Evolutionary conservation across 2,797 vertebrate species (phyloP), one percentile per base, ranked within the genome.

Genomic region (Gadopsis marmoratus): DNA sequence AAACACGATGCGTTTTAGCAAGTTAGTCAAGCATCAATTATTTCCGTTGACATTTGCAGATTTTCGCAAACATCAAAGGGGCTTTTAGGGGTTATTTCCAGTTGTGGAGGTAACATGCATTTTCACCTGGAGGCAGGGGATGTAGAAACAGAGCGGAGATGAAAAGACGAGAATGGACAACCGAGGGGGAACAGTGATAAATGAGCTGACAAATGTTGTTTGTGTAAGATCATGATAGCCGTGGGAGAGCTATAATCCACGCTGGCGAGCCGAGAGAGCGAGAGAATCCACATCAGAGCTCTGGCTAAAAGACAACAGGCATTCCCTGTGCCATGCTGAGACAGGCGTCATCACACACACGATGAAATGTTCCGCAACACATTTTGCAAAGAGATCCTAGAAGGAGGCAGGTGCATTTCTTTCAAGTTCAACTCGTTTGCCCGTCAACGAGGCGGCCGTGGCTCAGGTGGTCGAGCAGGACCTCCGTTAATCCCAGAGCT

Each of bases 201-300:
- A 95, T 95, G 94, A 95, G 94, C 94, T 95, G 95, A 95, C 95
- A 95, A 94, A 94, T 93, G 93, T 89, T 94, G 94, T 95, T 95
- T 95, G 92, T 92, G 91, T 95, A 94, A 93, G 89, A 94, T 93
- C 92, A 93, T 93, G 94, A 94, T 91, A 93, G 91, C 92, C 82
- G 85, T 89, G 91, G 92, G 90, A 94, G 93, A 92, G 91, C 88
- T 91, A 92, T 93, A 93, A 94, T 93, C 93, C 90, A 84, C 92
- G 85, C 45, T 82, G 79, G 89, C 7, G 81, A 92, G 86, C 86
- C 66, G 83, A 88, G 90, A 29, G 5, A 6, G 17, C 6, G 59
- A n/a, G 56, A 29, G 65, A 56, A 88, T 89, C 88, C 83, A 86
- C 82, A 87, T 79, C 86, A 89, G 56, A 69, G 76, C 63, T 77